Evolutionary conservation across 2,113 vertebrate species (phyloP).

Genomic region (Larimichthys crocea): DNA sequence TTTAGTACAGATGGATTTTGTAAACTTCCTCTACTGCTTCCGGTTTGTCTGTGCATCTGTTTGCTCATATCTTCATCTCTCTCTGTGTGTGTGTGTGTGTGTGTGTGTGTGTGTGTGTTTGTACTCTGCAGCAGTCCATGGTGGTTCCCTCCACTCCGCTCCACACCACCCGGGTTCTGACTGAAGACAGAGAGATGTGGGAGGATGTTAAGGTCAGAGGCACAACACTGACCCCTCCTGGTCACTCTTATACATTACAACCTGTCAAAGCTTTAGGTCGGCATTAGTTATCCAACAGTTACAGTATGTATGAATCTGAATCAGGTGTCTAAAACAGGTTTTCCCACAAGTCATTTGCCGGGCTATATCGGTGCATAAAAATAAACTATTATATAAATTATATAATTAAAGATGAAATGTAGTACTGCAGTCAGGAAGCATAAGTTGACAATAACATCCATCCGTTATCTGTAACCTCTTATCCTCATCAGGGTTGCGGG

Average conservation of each 20-base stretch:
- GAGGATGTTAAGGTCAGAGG: slow-evolving; percentile 96
- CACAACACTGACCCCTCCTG: slow-evolving; percentile 62
- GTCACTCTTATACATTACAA: slow-evolving; percentile 50
- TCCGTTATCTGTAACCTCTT: too few species aligned
- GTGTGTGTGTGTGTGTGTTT: slow-evolving; percentile 21
- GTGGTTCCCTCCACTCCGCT: slow-evolving; percentile 95
- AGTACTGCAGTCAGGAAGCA: too few species aligned
- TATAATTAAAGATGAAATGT: too few species aligned
- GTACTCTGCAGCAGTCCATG: slow-evolving; percentile 88
- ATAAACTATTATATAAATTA: too few species aligned
- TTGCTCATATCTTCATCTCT: neutral
- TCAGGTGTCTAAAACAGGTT: too few species aligned
- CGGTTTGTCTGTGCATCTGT: neutral
- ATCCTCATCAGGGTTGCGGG: too few species aligned
- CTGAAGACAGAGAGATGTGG: slow-evolving; percentile 97
- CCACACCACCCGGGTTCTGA: slow-evolving; percentile 94
- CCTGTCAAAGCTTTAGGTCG: neutral
- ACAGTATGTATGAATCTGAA: too few species aligned
- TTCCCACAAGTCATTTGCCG: too few species aligned
- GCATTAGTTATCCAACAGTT: neutral
- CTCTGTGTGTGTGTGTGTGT: slow-evolving; percentile 12
- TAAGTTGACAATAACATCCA: too few species aligned
- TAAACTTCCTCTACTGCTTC: neutral
- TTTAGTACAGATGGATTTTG: neutral
- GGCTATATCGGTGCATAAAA: too few species aligned